Evolutionary conservation across 2,888 invertebrate species (phyloP), one percentile per base, ranked within the genome.

Genomic region (Mimachlamys varia): DNA sequence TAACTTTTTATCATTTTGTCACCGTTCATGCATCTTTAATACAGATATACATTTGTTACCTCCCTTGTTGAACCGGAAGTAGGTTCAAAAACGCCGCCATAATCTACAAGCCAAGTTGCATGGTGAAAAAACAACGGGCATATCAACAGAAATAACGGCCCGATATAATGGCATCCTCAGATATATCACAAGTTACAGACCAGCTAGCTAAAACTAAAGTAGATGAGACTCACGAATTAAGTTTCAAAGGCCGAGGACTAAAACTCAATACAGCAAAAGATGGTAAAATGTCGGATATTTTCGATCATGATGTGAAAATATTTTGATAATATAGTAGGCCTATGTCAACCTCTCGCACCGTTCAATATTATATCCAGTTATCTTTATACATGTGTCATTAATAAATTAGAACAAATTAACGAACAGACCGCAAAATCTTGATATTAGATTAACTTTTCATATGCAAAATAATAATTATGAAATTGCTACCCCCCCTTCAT

Each of bases 201-300:
- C 93, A 94, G 87, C 91, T 97, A 12, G 95, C 95, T 19, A 92
- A 95, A 91, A 94, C 96, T 50, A 94, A 94, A 90, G 96, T 96
- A 44, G 94, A 94, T 27, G 92, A 92, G 76, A 88, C 53, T 50
- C 89, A 92, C 55, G 94, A 98, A 89, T 98, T 99, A 27, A 98
- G 98, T 95, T 99, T 99, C 96, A 98, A 98, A 92, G 98, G 98
- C 90, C 98, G 98, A 97, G 98, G 98, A 0, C 96, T 98, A 89
- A 98, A 98, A 97, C 97, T 99, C 94, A 97, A 98, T 96, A 97
- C 97, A 0, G 98, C 98, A 89, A 97, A 98, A 91, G 98, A 99
- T 97, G 99, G 98, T 98, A 97, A 97, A 97, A 95, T 50, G 33
- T 53, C 19, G 13, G n/a, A 13, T 53, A 2, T 53, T 7, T 53